A percentile compares a stretch with the other conserved stretches of the same genome.
Evolutionary conservation across 2,888 invertebrate species (phyloP).

Genomic region (Callinectes sapidus): DNA sequence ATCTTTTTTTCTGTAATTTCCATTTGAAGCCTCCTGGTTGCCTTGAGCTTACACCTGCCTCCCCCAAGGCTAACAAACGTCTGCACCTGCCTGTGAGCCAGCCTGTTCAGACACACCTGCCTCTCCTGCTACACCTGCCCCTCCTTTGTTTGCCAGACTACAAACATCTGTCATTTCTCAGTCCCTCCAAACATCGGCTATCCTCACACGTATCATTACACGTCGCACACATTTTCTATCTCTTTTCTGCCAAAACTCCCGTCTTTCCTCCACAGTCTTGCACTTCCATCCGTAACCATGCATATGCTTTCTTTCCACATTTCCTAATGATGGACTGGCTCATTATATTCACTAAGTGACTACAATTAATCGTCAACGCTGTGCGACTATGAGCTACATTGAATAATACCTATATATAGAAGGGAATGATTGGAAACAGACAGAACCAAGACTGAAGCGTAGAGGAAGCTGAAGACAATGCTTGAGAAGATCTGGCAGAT

Average conservation of each 20-base stretch:
- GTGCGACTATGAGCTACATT: background rate
- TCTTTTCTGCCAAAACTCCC: background rate
- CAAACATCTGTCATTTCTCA: conserved; percentile 19
- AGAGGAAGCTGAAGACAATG: background rate
- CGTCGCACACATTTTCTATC: background rate
- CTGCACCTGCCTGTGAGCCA: background rate
- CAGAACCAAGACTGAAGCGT: background rate
- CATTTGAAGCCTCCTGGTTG: background rate
- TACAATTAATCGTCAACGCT: background rate
- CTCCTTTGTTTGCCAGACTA: background rate
- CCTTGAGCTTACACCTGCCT: conserved; percentile 28
- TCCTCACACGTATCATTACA: background rate
- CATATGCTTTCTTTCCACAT: background rate
- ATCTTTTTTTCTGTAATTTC: background rate
- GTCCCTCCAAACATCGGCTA: background rate
- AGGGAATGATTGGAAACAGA: background rate
- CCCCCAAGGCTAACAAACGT: background rate
- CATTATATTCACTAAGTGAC: background rate
- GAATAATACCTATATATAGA: background rate
- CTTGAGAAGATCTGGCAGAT: conserved; percentile 2
- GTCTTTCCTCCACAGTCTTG: background rate
- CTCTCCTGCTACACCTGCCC: background rate
- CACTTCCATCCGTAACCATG: background rate
- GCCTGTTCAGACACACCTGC: background rate
- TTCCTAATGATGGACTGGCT: background rate